Evolutionary conservation across 2,797 vertebrate species (phyloP).

Genomic region (Sibirionetta formosa): DNA sequence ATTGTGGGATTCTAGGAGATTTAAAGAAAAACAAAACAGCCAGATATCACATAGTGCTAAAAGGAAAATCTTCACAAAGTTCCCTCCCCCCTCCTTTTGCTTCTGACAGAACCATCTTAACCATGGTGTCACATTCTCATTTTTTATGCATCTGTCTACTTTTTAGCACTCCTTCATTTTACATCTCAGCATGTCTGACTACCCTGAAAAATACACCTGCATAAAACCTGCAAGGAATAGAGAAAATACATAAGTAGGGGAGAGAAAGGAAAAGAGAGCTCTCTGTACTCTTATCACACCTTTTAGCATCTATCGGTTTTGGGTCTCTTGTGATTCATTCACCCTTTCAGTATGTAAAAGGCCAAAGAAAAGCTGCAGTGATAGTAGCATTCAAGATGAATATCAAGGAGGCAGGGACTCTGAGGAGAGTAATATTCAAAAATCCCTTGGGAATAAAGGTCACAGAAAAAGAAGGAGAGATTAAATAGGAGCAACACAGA

Average conservation of each 20-base stretch:
- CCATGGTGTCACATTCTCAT: background rate
- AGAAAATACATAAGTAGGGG: background rate
- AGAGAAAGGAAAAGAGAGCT: constrained; percentile 18
- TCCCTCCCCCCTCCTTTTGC: background rate
- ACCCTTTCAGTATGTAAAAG: constrained; percentile 24
- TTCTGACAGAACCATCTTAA: background rate
- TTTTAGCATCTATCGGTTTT: constrained; percentile 14
- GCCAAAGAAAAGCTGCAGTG: constrained; percentile 5
- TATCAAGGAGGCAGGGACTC: background rate
- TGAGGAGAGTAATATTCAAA: constrained; percentile 6
- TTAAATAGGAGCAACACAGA: constrained; percentile 1
- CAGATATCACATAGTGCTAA: background rate
- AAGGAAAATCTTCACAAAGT: background rate
- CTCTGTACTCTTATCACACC: constrained; percentile 3
- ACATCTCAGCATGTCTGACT: constrained; percentile 14
- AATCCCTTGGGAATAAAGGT: background rate
- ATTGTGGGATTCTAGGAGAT: background rate
- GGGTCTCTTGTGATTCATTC: constrained; percentile 36
- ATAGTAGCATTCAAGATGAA: background rate
- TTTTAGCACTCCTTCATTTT: constrained; percentile 30
- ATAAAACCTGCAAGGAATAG: constrained; percentile 20
- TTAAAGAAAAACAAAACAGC: background rate
- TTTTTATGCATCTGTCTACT: constrained; percentile 38
- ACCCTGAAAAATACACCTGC: background rate
- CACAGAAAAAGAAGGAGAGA: constrained; percentile 1